Conservation (phyloP, 2,113 vertebrate species). For the Mormyrus lacerda region DNA sequence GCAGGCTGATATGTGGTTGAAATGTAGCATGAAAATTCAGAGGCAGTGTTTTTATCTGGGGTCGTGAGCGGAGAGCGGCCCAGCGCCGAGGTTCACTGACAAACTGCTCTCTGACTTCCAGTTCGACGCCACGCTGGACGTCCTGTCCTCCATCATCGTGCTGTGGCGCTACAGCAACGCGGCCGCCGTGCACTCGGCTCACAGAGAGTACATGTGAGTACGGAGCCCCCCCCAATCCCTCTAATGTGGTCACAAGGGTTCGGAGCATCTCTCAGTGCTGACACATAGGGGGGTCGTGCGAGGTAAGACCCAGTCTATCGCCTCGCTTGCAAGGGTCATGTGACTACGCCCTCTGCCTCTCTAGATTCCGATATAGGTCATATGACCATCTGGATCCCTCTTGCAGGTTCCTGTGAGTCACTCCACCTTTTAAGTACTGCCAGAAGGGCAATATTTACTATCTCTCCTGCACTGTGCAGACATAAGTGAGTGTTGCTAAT, state of each 20-base stretch:
- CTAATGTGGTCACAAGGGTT: not conserved
- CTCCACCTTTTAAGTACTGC: not conserved
- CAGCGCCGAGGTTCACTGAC: not conserved
- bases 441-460: not conserved
- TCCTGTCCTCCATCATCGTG: slow-evolving; percentile 88
- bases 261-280: too few species aligned
- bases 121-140: slow-evolving; percentile 91
- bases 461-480: not conserved
- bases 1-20: not conserved
- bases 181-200: slow-evolving; percentile 87
- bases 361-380: not conserved
- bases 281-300: not conserved
- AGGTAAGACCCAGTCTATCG: not conserved
- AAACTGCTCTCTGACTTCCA: slow-evolving; percentile 38
- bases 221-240: not conserved
- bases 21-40: not conserved
- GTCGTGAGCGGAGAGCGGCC: not conserved
- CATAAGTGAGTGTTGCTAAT: not conserved
- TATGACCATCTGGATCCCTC: not conserved
- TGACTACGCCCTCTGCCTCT: not conserved
- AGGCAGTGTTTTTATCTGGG: not conserved
- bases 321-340: not conserved
- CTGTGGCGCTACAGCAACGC: slow-evolving; percentile 98
- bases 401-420: not conserved
- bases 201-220: slow-evolving; percentile 95